Evolutionary conservation across 2,888 invertebrate species (phyloP).

Genomic region (Hymenopus coronatus): DNA sequence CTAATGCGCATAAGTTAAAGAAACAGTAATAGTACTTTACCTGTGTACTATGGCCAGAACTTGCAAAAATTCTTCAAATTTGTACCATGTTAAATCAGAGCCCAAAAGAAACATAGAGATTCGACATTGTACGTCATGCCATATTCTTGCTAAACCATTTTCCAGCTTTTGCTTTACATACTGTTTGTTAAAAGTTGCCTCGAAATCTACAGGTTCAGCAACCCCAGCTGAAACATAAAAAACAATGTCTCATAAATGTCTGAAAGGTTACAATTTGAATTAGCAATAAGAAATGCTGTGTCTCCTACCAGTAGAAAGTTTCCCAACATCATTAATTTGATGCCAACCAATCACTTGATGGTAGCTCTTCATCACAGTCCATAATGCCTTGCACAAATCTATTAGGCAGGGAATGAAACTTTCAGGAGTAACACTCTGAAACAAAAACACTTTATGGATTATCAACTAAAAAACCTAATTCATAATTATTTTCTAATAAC

Average conservation of each 20-base stretch:
- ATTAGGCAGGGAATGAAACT: slow-evolving; percentile 72
- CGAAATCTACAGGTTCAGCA: slow-evolving; percentile 49
- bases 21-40: slow-evolving; percentile 38
- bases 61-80: slow-evolving; percentile 92
- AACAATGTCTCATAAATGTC: background rate
- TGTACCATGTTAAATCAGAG: slow-evolving; percentile 78
- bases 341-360: slow-evolving; percentile 78
- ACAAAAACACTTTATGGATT: slow-evolving; percentile 28
- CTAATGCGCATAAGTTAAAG: no score
- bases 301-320: slow-evolving; percentile 34
- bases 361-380: slow-evolving; percentile 77
- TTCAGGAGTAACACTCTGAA: slow-evolving; percentile 55
- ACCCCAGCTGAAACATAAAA: slow-evolving; percentile 24
- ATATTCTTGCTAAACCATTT: slow-evolving; percentile 79
- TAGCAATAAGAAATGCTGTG: slow-evolving; percentile 45
- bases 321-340: slow-evolving; percentile 46
- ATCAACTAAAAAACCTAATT: slow-evolving; percentile 6
- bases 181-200: slow-evolving; percentile 66
- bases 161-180: slow-evolving; percentile 87
- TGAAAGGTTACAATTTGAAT: slow-evolving; percentile 6
- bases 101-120: slow-evolving; percentile 77
- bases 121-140: slow-evolving; percentile 93
- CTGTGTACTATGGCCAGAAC: slow-evolving; percentile 84
- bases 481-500: background rate
- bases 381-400: slow-evolving; percentile 83